Evolutionary conservation across 92 coral and sea anemone genomes (phyloP).

Genomic region (Epizoanthus illoricatus): DNA sequence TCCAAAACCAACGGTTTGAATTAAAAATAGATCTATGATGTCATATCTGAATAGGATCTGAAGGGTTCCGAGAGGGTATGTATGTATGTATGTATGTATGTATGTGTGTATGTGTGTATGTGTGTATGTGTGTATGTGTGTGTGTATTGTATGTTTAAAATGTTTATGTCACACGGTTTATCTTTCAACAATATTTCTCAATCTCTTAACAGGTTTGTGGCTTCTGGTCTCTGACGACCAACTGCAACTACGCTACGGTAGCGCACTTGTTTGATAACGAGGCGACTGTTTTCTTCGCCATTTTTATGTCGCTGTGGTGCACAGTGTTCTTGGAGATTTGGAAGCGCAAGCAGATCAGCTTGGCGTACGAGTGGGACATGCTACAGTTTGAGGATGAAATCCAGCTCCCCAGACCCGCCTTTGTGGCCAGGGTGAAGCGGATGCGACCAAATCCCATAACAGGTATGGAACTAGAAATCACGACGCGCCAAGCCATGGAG

Average conservation of each 20-base stretch:
- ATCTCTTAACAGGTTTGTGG: slow-evolving; percentile 59
- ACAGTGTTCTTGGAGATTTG: slow-evolving; percentile 87
- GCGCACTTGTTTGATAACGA: slow-evolving; percentile 89
- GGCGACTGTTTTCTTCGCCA: slow-evolving; percentile 94
- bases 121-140: no score
- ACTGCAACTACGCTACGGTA: slow-evolving; percentile 71
- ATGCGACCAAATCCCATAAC: slow-evolving; percentile 70
- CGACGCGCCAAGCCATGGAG: no score
- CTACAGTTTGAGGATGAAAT: slow-evolving; percentile 70
- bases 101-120: no score
- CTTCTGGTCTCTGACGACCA: slow-evolving; percentile 76
- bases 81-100: no score
- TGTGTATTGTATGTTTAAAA: no score
- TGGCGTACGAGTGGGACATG: slow-evolving; percentile 95
- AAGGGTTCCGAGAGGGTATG: no score
- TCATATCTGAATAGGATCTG: no score
- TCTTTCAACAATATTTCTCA: no score
- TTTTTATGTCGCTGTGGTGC: slow-evolving; percentile 94
- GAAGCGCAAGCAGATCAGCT: slow-evolving; percentile 87
- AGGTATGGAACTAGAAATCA: slow-evolving; percentile 18
- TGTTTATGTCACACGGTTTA: no score
- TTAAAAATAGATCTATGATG: no score
- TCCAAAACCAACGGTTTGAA: no score
- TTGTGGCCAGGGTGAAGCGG: slow-evolving; percentile 65
- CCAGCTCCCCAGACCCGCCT: slow-evolving; percentile 88